Evolutionary conservation across 2,113 vertebrate genomes (phyloP).

Genomic region (Zosterops pallidus): DNA sequence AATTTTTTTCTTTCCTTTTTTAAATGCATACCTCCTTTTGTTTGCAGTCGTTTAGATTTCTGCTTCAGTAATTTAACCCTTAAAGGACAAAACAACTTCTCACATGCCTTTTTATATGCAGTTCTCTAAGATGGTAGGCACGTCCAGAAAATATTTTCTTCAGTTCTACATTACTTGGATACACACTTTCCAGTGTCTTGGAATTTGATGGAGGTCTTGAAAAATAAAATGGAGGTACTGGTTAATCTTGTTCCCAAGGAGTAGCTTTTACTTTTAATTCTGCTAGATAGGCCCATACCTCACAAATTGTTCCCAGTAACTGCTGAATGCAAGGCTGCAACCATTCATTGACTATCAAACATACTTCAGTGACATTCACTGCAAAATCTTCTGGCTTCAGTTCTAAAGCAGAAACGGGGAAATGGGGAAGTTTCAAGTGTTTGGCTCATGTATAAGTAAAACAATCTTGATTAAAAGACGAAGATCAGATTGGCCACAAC

Average conservation of each 20-base stretch:
- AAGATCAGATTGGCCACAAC: not conserved
- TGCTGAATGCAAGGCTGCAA: not conserved
- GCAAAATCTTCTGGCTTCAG: not conserved
- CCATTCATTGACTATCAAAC: not conserved
- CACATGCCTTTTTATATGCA: not conserved
- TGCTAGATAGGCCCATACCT: not conserved
- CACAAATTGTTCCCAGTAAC: not conserved
- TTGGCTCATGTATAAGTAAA: not conserved
- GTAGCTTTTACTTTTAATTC: not conserved
- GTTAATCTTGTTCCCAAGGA: not conserved
- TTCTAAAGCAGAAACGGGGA: not conserved
- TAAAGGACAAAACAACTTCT: not conserved
- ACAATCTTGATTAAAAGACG: not conserved
- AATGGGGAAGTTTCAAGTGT: not conserved
- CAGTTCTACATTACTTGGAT: not conserved
- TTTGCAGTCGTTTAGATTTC: constrained; percentile 11
- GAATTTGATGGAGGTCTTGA: not conserved
- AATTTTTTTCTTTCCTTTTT: not conserved
- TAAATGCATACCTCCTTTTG: not conserved
- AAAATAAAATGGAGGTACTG: not conserved
- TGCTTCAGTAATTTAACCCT: not conserved
- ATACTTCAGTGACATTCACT: not conserved
- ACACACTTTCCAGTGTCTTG: not conserved
- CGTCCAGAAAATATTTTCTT: not conserved
- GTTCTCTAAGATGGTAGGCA: not conserved